These are phyloP conservation scores for Lophius americanus DNA, from an alignment of 2,797 vertebrate species.

Conservation along the genomic window DNA sequence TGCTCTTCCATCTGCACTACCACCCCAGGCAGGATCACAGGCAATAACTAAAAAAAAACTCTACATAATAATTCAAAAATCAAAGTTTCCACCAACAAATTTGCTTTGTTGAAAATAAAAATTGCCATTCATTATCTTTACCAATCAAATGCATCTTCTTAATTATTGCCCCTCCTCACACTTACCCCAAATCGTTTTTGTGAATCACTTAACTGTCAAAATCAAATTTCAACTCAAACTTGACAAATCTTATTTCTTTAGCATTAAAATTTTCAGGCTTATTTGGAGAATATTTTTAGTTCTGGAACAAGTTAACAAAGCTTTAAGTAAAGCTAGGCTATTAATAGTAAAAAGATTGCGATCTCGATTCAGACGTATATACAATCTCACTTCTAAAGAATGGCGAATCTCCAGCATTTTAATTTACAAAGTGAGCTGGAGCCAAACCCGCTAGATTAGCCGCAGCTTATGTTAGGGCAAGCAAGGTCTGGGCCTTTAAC, in stretches of 20 bases:
- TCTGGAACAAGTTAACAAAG: too few relatives aligned
- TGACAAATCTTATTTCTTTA: constrained; percentile 2
- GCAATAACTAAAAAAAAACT: neutral
- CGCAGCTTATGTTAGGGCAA: too few relatives aligned
- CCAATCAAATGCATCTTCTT: neutral
- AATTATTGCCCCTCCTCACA: neutral
- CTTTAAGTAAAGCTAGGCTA: too few relatives aligned
- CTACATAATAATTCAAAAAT: constrained; percentile 2
- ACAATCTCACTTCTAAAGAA: too few relatives aligned
- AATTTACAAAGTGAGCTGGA: too few relatives aligned
- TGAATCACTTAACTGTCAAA: neutral
- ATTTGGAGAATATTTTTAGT: neutral
- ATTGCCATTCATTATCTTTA: neutral
- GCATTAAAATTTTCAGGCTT: neutral
- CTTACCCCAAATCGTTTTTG: neutral
- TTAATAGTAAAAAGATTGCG: too few relatives aligned
- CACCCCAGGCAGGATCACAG: neutral
- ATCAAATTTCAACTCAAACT: constrained; percentile 5
- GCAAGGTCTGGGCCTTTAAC: too few relatives aligned
- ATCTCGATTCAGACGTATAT: too few relatives aligned
- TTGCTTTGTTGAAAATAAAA: constrained; percentile 7
- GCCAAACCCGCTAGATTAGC: too few relatives aligned
- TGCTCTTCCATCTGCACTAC: too few relatives aligned
- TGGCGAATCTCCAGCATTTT: too few relatives aligned
- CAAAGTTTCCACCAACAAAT: neutral